Percentiles rank a stretch among this genome's conserved stretches.
Evolutionary conservation across 2,113 vertebrate species (phyloP).

Genomic region (Alexandromys fortis): DNA sequence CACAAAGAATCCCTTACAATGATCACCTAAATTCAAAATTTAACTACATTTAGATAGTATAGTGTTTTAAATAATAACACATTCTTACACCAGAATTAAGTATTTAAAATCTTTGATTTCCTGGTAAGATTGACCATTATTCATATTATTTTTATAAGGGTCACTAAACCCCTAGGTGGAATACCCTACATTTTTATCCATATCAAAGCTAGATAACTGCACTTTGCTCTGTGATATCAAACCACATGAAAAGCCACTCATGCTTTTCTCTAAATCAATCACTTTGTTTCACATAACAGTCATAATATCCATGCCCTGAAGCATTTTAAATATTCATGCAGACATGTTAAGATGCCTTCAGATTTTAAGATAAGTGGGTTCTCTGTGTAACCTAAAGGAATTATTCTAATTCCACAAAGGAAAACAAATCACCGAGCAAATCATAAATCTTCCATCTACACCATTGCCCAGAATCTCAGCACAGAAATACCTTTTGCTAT

Average conservation of each 20-base stretch:
- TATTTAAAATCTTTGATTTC: not conserved
- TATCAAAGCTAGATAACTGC: conserved; percentile 10
- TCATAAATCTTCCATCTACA: conserved; percentile 51
- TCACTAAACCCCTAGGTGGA: conserved; percentile 2
- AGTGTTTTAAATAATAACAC: conserved; percentile 37
- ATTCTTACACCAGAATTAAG: not conserved
- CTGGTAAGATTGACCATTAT: not conserved
- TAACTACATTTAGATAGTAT: conserved; percentile 43
- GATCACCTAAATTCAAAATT: conserved; percentile 15
- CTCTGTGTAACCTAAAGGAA: conserved; percentile 66
- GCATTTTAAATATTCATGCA: conserved; percentile 74
- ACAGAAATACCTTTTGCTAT: conserved; percentile 6
- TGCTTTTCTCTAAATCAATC: conserved; percentile 64
- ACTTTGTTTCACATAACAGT: conserved; percentile 65
- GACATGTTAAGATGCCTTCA: conserved; percentile 58
- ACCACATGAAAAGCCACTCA: conserved; percentile 39
- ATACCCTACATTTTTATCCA: conserved; percentile 52
- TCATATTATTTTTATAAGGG: not conserved
- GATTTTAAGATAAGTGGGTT: conserved; percentile 73
- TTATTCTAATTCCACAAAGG: conserved; percentile 67
- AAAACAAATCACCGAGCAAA: conserved; percentile 66
- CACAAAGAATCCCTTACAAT: conserved; percentile 16
- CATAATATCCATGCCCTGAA: conserved; percentile 55
- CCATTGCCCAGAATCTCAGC: not conserved
- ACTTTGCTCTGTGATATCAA: conserved; percentile 36